A percentile compares a stretch with the other conserved stretches of the same genome.
Conservation (phyloP, 2,888 invertebrate species). For the Notodonta ziczac region DNA sequence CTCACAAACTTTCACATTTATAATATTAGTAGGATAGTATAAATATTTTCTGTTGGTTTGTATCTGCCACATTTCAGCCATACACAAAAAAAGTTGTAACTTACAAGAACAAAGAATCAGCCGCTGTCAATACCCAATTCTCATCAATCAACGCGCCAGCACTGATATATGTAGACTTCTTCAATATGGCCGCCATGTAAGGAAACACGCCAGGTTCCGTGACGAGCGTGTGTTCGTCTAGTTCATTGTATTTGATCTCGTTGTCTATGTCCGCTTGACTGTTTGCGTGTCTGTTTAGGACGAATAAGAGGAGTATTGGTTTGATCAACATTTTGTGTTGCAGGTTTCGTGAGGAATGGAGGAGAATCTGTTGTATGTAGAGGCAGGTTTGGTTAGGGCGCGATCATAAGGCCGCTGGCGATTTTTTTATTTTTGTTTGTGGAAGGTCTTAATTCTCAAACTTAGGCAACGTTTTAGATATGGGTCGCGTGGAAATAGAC, state of each 20-base stretch:
- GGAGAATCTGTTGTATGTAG: background rate
- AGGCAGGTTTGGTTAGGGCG: background rate
- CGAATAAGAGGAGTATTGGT: background rate
- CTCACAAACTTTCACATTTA: too few relatives aligned
- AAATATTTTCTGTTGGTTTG: too few relatives aligned
- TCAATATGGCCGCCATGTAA: slow-evolving; percentile 66
- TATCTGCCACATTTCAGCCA: background rate
- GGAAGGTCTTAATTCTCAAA: too few relatives aligned
- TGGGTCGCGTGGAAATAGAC: too few relatives aligned
- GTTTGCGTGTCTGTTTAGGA: background rate
- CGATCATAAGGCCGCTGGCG: background rate
- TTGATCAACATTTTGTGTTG: background rate
- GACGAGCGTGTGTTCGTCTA: slow-evolving; percentile 54
- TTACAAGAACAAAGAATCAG: slow-evolving; percentile 63
- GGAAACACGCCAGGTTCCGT: slow-evolving; percentile 57
- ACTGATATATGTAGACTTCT: slow-evolving; percentile 57
- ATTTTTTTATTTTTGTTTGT: background rate
- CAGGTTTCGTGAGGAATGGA: background rate
- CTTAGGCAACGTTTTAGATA: too few relatives aligned
- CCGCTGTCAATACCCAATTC: slow-evolving; percentile 69
- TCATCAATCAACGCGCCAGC: slow-evolving; percentile 67
- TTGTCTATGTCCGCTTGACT: slow-evolving; percentile 5
- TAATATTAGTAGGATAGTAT: too few relatives aligned
- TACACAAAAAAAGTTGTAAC: slow-evolving; percentile 29
- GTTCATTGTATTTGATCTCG: slow-evolving; percentile 28